Percentiles rank a stretch among this genome's conserved stretches.
Conservation (phyloP, 2,797 vertebrate genomes). For the Percopsis omiscomaycus region DNA sequence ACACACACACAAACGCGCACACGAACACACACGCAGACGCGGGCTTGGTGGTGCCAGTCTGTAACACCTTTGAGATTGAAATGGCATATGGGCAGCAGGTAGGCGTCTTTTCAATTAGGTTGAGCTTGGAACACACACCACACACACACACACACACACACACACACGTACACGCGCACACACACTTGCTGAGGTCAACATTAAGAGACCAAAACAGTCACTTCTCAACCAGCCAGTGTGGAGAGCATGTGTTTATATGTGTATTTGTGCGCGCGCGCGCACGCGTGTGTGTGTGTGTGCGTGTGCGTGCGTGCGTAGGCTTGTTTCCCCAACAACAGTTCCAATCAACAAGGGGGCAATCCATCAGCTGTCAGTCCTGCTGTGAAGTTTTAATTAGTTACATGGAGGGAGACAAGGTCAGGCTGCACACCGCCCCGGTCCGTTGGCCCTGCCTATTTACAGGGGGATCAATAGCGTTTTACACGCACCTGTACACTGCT, state of each 20-base stretch:
- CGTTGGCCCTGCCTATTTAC: constrained; percentile 52
- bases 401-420: constrained; percentile 78
- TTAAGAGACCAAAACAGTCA: constrained; percentile 38
- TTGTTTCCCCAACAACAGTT: constrained; percentile 46
- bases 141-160: constrained; percentile 9
- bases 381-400: constrained; percentile 83
- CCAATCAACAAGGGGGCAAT: constrained; percentile 77
- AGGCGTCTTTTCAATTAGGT: constrained; percentile 35
- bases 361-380: constrained; percentile 74
- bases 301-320: constrained; percentile 49
- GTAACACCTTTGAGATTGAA: constrained; percentile 14
- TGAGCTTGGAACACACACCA: not conserved
- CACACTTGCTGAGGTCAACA: constrained; percentile 25
- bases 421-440: constrained; percentile 54
- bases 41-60: constrained; percentile 4
- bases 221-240: constrained; percentile 8
- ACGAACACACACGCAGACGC: constrained; percentile 5
- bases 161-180: constrained; percentile 1
- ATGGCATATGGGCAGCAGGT: constrained; percentile 2
- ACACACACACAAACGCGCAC: constrained; percentile 5
- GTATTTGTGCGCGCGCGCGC: constrained; percentile 2
- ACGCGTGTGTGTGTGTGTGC: constrained; percentile 5
- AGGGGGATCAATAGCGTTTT: constrained; percentile 71
- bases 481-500: constrained; percentile 61
- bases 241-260: not conserved